Evolutionary conservation across 2,888 invertebrate genomes (phyloP), one percentile per base, ranked within the genome.

Genomic region (Rhagium mordax): DNA sequence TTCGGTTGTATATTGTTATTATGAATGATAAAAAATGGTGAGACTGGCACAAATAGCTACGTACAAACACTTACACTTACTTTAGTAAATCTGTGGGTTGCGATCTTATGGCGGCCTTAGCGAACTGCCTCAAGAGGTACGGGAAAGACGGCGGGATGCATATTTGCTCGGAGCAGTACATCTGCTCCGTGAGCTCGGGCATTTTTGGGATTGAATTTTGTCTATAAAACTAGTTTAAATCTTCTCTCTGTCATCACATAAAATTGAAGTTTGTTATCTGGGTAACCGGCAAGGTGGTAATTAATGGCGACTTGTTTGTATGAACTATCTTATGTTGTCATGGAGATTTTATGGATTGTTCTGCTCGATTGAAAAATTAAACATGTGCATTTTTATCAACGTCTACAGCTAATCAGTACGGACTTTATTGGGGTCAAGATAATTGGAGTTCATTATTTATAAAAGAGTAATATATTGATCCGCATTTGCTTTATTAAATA

Each of bases 81-180:
- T 88, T 89, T 0, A 97, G 89, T 0, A 97, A 89, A 88, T 97
- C 97, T 79, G 93, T 93, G 0, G 97, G 97, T 85, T 97, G 97
- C 2, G 96, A 96, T 82, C 95, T 91, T 71, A 97, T 96, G 0
- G 96, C 97, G 33, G 96, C 96, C 90, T 97, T 97, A 53, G 96
- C 96, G 84, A 93, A 97, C 84, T 95, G 93, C 86, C 96, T 95
- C 69, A 97, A 87, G 64, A 97, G 93, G 83, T 93, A 93, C 0
- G 96, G 96, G 82, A 95, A 92, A 79, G 93, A 93, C 0, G 95
- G 94, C 0, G 96, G 96, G 71, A 97, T 94, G 65, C 92, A 91
- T 24, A 97, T 95, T 88, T 95, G 95, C 87, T 95, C 93, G 0
- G 94, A 92, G 88, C 93, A 94, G 89, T 94, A 95, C 89, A 94